These are phyloP conservation scores for Percopsis omiscomaycus DNA, from an alignment of 2,797 vertebrate genomes.

Conservation along the genomic window DNA sequence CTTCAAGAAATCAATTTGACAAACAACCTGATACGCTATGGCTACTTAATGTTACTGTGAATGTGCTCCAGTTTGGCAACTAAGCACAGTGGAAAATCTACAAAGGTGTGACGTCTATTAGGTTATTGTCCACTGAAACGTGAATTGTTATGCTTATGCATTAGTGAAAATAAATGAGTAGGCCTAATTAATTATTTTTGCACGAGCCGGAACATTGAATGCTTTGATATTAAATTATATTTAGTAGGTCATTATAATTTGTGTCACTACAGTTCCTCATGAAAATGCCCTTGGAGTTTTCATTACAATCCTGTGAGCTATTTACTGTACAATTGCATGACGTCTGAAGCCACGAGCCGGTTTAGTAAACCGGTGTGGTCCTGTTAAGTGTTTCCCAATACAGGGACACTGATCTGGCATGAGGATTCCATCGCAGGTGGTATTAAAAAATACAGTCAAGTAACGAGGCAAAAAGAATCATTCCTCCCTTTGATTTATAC, in stretches of 20 bases:
- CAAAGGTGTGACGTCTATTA: constrained; percentile 23
- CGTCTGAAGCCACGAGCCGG: no score
- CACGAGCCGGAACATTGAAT: no score
- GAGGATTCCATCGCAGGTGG: neutral
- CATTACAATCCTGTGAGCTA: no score
- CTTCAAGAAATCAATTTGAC: constrained; percentile 49
- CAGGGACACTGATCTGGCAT: neutral
- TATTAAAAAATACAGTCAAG: neutral
- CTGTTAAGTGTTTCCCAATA: neutral
- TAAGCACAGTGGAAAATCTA: constrained; percentile 16
- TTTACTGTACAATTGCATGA: no score
- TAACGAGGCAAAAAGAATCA: neutral
- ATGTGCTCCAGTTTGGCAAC: constrained; percentile 20
- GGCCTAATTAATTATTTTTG: no score
- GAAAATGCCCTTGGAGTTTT: no score
- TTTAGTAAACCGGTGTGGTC: neutral
- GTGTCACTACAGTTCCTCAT: no score
- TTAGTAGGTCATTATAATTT: no score
- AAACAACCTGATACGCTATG: constrained; percentile 48
- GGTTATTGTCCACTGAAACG: neutral
- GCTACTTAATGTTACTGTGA: constrained; percentile 35
- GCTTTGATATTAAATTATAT: no score
- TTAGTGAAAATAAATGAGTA: neutral
- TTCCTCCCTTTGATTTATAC: neutral
- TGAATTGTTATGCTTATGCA: no score